These are phyloP conservation scores for Noctua pronuba DNA, from an alignment of 2,888 invertebrate genomes.

Conservation along the genomic window DNA sequence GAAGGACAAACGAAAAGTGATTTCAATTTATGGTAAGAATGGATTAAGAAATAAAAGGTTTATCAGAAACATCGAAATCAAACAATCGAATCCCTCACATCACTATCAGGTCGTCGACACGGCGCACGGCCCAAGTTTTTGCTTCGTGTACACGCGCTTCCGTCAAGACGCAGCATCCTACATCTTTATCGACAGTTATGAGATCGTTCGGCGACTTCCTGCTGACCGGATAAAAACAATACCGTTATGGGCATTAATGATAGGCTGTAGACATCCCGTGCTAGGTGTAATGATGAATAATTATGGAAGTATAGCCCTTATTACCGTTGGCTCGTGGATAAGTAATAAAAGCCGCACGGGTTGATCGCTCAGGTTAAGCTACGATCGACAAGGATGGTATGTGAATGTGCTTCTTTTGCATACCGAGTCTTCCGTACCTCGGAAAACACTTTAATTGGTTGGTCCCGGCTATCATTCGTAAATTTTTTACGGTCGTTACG, in stretches of 20 bases:
- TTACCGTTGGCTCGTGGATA: background rate
- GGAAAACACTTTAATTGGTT: background rate
- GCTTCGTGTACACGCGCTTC: constrained; percentile 74
- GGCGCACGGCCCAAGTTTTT: constrained; percentile 76
- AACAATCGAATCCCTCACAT: constrained; percentile 16
- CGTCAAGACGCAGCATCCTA: constrained; percentile 80
- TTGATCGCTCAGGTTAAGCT: background rate
- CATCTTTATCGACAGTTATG: constrained; percentile 64
- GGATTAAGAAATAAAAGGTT: no score
- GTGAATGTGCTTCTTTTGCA: background rate
- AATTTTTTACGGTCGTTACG: background rate
- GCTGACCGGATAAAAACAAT: constrained; percentile 52
- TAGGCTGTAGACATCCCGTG: constrained; percentile 22
- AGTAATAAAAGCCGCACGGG: background rate
- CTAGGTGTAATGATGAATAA: constrained; percentile 25
- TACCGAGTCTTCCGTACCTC: background rate
- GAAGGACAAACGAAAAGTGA: background rate
- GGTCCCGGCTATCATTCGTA: background rate
- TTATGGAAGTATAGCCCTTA: constrained; percentile 17
- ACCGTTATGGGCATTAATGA: constrained; percentile 44
- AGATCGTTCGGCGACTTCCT: constrained; percentile 58
- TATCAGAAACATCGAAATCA: background rate
- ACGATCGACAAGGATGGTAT: background rate
- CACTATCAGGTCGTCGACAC: constrained; percentile 66
- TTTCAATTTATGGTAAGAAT: background rate